phyloP scores from a whole-genome alignment of 1,140 invertebrate genomes.

The Drosophila bipectinata region DNA sequence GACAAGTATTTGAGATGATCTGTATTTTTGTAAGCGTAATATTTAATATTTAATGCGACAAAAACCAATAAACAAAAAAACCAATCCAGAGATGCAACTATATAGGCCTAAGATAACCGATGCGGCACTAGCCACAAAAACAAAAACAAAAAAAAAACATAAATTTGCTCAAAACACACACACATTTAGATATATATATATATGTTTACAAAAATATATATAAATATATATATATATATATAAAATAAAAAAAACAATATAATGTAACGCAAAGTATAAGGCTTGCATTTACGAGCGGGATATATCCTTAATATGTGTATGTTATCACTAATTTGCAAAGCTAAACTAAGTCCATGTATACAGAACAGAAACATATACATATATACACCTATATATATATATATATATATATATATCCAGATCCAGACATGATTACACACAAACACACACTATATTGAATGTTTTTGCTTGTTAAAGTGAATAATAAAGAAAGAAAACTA shows the following conservation, averaged over 20 bases:
- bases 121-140: slow-evolving; percentile 41
- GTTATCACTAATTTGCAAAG: slow-evolving; percentile 74
- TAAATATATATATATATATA: slow-evolving; percentile 39
- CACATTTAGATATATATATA: slow-evolving; percentile 16
- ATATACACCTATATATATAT: slow-evolving; percentile 13
- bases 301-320: slow-evolving; percentile 60
- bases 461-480: slow-evolving; percentile 83
- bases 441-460: slow-evolving; percentile 80
- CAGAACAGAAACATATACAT: slow-evolving; percentile 32
- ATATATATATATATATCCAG: slow-evolving; percentile 18
- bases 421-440: slow-evolving; percentile 17
- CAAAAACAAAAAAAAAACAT: slow-evolving; percentile 1
- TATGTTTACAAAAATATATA: slow-evolving; percentile 14
- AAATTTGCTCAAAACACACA: slow-evolving; percentile 63
- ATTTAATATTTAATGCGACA: slow-evolving; percentile 47
- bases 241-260: slow-evolving; percentile 18
- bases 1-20: slow-evolving; percentile 78
- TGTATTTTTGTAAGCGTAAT: slow-evolving; percentile 81
- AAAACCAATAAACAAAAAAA: slow-evolving; percentile 7
- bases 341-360: slow-evolving; percentile 70
- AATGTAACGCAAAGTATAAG: slow-evolving; percentile 43
- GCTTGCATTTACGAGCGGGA: slow-evolving; percentile 60
- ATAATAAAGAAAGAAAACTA: slow-evolving; percentile 73
- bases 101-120: slow-evolving; percentile 45
- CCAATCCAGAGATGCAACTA: slow-evolving; percentile 46